Base-by-base conservation (phyloP, 2,113 vertebrate species). In the Bos javanicus region DNA sequence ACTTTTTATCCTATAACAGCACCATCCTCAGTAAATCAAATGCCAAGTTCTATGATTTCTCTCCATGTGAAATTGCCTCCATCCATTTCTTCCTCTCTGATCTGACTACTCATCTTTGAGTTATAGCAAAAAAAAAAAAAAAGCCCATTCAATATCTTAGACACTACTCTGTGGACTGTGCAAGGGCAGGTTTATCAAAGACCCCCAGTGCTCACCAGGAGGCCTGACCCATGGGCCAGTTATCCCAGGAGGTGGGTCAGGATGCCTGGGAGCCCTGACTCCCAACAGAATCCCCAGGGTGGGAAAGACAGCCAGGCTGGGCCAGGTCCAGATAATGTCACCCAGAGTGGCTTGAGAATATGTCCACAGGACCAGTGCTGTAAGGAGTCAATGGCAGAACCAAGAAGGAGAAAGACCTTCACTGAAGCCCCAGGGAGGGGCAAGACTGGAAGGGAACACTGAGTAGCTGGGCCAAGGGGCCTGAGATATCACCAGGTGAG, bases 161-260 rank as follows among this genome's bases (percentile, higher is more conserved):
- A 46, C 12, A n/a, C 67, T 33, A 6, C 3, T 86, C 30, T 74
- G 17, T 33, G 54, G 96, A 74, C 23, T 33, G 0, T 36, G 0
- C 14, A 7, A 46, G 9, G 19, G 14, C 30, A 82, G 30, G 16
- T 91, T 91, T 54, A 46, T 46, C 67, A 89, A 64, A 96, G 82
- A 52, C 6, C 7, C 30, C 23, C 19, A 50, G 30, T 16, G 78
- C 26, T 95, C 81, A 59, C 74, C 48, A 85, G 81, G 52, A 59
- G n/a, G 0, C 59, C 67, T 96, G 36, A 36, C 2, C 11, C 6
- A 14, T 0, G 0, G 67, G 3, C 19, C 5, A 25, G 1, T 6
- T 25, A 8, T 54, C 56, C 56, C 25, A 30, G n/a, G 21, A 91
- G 21, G 26, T 2, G 28, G 21, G 6, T 33, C 26, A 39, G 83